phyloP scores from a whole-genome alignment of 2,888 invertebrate genomes.

The Blastobasis lacticolella region DNA sequence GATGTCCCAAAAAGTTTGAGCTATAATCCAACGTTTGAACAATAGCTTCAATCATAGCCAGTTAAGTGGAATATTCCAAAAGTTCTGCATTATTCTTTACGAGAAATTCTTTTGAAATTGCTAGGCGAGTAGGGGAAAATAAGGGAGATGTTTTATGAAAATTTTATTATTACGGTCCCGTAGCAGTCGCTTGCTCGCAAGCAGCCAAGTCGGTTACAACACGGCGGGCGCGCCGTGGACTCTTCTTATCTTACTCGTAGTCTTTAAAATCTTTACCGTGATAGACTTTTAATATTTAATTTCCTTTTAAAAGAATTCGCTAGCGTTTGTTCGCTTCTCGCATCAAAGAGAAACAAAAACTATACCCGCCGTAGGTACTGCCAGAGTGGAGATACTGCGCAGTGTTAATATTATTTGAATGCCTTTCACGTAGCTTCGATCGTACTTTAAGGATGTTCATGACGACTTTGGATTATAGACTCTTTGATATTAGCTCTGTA shows the following conservation, averaged over 20 bases:
- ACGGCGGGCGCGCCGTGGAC: constrained; percentile 9
- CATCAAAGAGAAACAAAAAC: no score
- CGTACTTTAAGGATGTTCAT: constrained; percentile 16
- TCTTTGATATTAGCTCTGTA: neutral
- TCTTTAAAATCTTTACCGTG: constrained; percentile 52
- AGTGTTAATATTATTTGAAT: constrained; percentile 10
- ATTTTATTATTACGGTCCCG: constrained; percentile 54
- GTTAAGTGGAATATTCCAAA: constrained; percentile 34
- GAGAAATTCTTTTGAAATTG: constrained; percentile 30
- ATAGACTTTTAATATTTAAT: constrained; percentile 67
- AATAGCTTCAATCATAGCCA: constrained; percentile 39
- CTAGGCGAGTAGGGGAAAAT: constrained; percentile 20
- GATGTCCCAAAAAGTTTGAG: constrained; percentile 21
- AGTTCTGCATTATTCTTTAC: constrained; percentile 38
- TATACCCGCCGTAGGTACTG: no score
- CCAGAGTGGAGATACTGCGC: constrained; percentile 9
- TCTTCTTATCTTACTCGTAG: constrained; percentile 53
- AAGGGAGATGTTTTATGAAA: constrained; percentile 54
- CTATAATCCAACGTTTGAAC: constrained; percentile 27
- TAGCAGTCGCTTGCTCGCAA: constrained; percentile 2
- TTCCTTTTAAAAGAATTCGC: constrained; percentile 38
- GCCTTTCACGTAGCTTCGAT: constrained; percentile 14
- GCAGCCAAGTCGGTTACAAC: constrained; percentile 4
- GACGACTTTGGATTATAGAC: constrained; percentile 15
- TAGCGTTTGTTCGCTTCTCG: no score